Conservation (phyloP, 2,888 invertebrate species). For the Pollenia griseotomentosa region DNA sequence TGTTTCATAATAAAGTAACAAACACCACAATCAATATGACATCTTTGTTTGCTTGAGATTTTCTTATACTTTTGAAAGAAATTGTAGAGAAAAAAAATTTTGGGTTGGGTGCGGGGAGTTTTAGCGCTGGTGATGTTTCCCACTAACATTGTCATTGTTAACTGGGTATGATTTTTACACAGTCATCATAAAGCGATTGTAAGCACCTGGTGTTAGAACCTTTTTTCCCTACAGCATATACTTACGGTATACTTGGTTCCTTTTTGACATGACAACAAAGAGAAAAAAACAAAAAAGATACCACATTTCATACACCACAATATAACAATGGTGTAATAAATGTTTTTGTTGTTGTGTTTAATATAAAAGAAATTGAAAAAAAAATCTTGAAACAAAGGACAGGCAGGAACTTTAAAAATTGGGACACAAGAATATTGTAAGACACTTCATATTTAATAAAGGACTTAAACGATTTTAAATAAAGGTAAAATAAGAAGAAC, state of each 20-base stretch:
- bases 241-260: constrained; percentile 20
- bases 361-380: constrained; percentile 41
- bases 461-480: too few species aligned
- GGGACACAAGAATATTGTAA: neutral
- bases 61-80: constrained; percentile 7
- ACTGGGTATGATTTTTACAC: constrained; percentile 59
- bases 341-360: constrained; percentile 44
- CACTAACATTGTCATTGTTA: constrained; percentile 50
- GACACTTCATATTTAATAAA: neutral
- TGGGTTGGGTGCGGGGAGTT: neutral
- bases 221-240: constrained; percentile 52
- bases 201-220: constrained; percentile 74
- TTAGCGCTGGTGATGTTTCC: neutral
- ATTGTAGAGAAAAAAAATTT: neutral
- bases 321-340: constrained; percentile 55
- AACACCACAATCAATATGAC: constrained; percentile 69
- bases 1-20: constrained; percentile 34
- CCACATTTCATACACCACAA: constrained; percentile 67
- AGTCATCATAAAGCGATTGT: constrained; percentile 75
- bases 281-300: constrained; percentile 31
- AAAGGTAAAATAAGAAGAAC: neutral
- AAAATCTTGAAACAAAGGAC: constrained; percentile 8
- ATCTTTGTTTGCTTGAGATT: constrained; percentile 51
- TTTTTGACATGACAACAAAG: constrained; percentile 38
- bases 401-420: constrained; percentile 18